phyloP scores from a whole-genome alignment of 2,797 vertebrate genomes.

The Chromobotia macracanthus region DNA sequence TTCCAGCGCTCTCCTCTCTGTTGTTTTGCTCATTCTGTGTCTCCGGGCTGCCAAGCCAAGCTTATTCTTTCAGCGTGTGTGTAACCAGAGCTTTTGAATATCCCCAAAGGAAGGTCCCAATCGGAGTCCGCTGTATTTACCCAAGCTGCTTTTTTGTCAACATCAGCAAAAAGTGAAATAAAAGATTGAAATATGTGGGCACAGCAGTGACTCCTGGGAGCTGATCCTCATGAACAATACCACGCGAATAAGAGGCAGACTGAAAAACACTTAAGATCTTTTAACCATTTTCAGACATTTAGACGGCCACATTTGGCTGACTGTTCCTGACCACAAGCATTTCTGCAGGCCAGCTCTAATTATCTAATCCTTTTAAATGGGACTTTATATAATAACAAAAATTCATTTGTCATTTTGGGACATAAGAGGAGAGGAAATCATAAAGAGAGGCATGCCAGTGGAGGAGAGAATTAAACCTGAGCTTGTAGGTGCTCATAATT shows the following conservation, averaged over 20 bases:
- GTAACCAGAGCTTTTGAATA: constrained; percentile 57
- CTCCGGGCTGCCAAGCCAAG: constrained; percentile 52
- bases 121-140: constrained; percentile 59
- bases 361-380: constrained; percentile 78
- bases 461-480: constrained; percentile 38
- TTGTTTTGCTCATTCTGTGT: constrained; percentile 57
- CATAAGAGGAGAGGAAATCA: constrained; percentile 68
- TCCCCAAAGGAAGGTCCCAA: constrained; percentile 55
- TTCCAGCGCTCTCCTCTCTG: constrained; percentile 34
- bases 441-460: constrained; percentile 66
- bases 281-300: constrained; percentile 76
- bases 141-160: constrained; percentile 63
- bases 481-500: constrained; percentile 19
- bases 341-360: constrained; percentile 78
- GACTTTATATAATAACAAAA: constrained; percentile 81
- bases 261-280: constrained; percentile 81
- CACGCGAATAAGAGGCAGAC: constrained; percentile 72
- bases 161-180: constrained; percentile 73
- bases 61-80: constrained; percentile 57
- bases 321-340: constrained; percentile 79
- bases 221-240: constrained; percentile 75
- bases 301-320: constrained; percentile 76
- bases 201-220: constrained; percentile 73
- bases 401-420: constrained; percentile 76
- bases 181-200: constrained; percentile 71